phyloP scores from a whole-genome alignment of 2,888 invertebrate genomes.

The Stenchaetothrips biformis region DNA sequence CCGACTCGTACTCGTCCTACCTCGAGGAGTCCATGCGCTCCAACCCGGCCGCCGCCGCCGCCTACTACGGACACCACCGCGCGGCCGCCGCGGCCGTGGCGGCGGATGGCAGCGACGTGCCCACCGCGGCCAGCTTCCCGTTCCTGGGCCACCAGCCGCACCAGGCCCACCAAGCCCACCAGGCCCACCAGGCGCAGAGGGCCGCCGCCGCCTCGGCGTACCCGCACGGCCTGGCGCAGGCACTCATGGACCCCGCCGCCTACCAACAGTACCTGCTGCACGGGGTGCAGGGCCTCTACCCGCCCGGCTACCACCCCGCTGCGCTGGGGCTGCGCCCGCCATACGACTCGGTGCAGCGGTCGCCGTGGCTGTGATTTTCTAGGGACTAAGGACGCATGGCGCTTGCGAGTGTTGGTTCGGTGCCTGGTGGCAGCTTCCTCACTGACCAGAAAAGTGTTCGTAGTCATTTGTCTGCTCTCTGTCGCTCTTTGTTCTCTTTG shows the following conservation, averaged over 20 bases:
- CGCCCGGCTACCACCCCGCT: background rate
- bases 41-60: slow-evolving; percentile 49
- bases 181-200: slow-evolving; percentile 49
- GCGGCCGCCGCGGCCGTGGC: slow-evolving; percentile 49
- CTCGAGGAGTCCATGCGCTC: slow-evolving; percentile 41
- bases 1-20: slow-evolving; percentile 54
- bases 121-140: slow-evolving; percentile 44
- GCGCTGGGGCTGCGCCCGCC: slow-evolving; percentile 5
- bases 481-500: background rate
- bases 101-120: slow-evolving; percentile 31
- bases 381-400: too few relatives aligned
- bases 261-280: slow-evolving; percentile 65
- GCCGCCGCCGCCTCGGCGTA: slow-evolving; percentile 27
- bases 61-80: slow-evolving; percentile 42
- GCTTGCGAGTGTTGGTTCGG: too few relatives aligned
- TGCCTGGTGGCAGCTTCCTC: background rate
- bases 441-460: background rate
- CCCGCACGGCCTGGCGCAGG: slow-evolving; percentile 51
- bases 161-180: slow-evolving; percentile 47
- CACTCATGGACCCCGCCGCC: slow-evolving; percentile 54
- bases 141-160: slow-evolving; percentile 48
- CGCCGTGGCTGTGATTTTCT: slow-evolving; percentile 5
- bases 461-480: slow-evolving; percentile 13
- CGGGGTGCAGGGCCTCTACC: background rate
- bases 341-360: slow-evolving; percentile 5